Percentiles rank a stretch among this genome's conserved stretches.
phyloP scores from a whole-genome alignment of 2,797 vertebrate genomes.

The Botia almorhae region DNA sequence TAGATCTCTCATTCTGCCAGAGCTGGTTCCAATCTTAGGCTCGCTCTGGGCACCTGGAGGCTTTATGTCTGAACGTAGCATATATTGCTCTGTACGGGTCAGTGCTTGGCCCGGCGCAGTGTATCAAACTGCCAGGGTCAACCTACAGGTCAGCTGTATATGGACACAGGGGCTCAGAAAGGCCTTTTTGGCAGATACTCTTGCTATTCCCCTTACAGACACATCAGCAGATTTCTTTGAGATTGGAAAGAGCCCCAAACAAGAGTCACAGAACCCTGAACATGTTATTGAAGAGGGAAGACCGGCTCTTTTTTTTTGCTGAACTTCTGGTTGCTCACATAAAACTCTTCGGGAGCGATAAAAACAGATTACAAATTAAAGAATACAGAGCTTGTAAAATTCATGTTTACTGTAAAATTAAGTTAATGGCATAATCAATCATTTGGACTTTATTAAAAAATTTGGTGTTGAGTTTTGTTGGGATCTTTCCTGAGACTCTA shows the following conservation, averaged over 20 bases:
- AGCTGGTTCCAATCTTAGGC: constrained; percentile 58
- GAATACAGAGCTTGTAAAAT: background rate
- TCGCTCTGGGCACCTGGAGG: constrained; percentile 48
- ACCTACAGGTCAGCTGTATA: constrained; percentile 48
- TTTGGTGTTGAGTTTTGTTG: too few species aligned
- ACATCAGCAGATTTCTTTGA: background rate
- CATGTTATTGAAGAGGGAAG: too few species aligned
- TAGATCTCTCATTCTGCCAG: constrained; percentile 68
- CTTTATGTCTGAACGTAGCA: constrained; percentile 32
- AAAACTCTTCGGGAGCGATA: too few species aligned
- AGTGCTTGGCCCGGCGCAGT: constrained; percentile 64
- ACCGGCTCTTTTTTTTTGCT: too few species aligned
- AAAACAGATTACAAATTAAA: too few species aligned
- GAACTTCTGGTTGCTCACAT: too few species aligned
- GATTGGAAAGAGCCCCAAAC: background rate
- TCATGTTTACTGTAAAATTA: background rate
- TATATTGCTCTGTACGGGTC: constrained; percentile 52
- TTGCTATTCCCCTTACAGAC: background rate
- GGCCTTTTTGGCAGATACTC: background rate
- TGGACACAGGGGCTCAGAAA: background rate
- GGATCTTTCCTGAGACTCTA: too few species aligned
- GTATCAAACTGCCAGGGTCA: constrained; percentile 66
- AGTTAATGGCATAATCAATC: background rate
- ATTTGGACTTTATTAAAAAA: background rate
- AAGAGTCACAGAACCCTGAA: background rate